Percentiles rank a stretch among this genome's conserved stretches.
phyloP scores from a whole-genome alignment of 2,888 invertebrate species.

The Doris montereyensis region DNA sequence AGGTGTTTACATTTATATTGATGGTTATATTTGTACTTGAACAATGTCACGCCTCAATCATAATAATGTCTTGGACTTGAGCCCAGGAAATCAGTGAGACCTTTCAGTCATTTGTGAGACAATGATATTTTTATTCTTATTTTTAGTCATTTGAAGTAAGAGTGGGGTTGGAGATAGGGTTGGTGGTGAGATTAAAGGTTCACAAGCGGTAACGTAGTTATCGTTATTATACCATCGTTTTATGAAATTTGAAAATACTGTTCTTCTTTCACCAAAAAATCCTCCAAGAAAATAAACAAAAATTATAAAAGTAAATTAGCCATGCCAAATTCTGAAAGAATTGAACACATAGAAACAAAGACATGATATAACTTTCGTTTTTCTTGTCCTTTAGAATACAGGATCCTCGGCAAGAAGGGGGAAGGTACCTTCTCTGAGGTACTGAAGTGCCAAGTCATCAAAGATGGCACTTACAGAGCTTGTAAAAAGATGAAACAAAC shows the following conservation, averaged over 20 bases:
- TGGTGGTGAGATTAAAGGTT: no score
- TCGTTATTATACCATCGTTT: no score
- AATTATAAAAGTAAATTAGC: background rate
- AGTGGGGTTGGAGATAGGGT: no score
- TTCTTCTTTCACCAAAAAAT: background rate
- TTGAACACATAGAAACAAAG: background rate
- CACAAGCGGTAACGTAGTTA: no score
- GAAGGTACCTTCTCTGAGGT: conserved; percentile 83
- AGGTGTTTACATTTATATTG: no score
- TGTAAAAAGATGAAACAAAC: conserved; percentile 79
- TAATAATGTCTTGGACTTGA: no score
- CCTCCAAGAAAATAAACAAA: background rate
- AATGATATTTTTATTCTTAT: no score
- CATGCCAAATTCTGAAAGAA: background rate
- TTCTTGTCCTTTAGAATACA: conserved; percentile 76
- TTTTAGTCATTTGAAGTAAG: no score
- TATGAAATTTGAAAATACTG: background rate
- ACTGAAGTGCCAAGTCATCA: conserved; percentile 78
- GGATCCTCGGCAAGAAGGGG: conserved; percentile 79
- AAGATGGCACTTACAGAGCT: conserved; percentile 77
- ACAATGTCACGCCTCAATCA: no score
- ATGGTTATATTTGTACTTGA: no score
- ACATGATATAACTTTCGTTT: background rate
- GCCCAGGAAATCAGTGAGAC: no score
- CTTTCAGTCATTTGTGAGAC: no score